phyloP scores from a whole-genome alignment of 1,140 invertebrate genomes.

The Neodiprion virginianus region DNA sequence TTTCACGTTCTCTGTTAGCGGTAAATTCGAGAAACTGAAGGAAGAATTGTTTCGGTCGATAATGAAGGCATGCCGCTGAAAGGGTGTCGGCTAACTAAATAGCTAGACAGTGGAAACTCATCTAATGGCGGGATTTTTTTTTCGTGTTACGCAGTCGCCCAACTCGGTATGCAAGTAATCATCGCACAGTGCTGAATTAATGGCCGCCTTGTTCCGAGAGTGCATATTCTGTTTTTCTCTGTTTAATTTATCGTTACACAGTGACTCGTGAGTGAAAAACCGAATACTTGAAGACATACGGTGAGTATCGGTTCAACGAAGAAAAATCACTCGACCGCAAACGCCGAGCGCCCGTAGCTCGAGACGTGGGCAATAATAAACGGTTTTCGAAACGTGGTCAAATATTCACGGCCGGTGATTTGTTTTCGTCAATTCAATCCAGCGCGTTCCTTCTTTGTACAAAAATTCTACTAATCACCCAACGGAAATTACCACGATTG shows the following conservation, averaged over 20 bases:
- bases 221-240: constrained; percentile 50
- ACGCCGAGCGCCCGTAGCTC: not conserved
- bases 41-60: no score
- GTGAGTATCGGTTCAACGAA: constrained; percentile 35
- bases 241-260: constrained; percentile 51
- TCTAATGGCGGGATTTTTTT: not conserved
- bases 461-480: not conserved
- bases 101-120: no score
- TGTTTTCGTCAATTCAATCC: constrained; percentile 37
- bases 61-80: no score
- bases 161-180: constrained; percentile 4
- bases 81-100: no score
- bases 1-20: no score
- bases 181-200: constrained; percentile 25
- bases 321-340: not conserved
- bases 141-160: not conserved
- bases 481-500: constrained; percentile 1
- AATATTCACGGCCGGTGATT: constrained; percentile 47
- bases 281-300: constrained; percentile 33
- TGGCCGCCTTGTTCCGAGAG: constrained; percentile 52
- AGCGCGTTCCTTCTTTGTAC: constrained; percentile 4
- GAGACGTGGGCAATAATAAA: constrained; percentile 15
- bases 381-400: constrained; percentile 40
- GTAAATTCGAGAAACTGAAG: no score
- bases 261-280: constrained; percentile 38